A percentile compares a stretch with the other conserved stretches of the same genome.
phyloP scores from a whole-genome alignment of 1,140 invertebrate species.

The Ephestia elutella region DNA sequence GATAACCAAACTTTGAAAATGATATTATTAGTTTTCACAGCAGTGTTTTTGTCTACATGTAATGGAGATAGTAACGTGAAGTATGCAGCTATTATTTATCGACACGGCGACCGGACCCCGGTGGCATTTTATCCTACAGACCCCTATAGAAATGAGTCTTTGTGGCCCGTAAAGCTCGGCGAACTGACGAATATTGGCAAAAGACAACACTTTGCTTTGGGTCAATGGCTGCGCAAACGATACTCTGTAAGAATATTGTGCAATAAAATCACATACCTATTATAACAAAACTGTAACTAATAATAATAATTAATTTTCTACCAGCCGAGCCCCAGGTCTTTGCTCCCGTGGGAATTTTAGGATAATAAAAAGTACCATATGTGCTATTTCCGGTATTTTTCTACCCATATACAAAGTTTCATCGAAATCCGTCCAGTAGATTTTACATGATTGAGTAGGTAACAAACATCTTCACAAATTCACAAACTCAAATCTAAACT shows the following conservation, averaged over 20 bases:
- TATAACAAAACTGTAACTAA: too few species aligned
- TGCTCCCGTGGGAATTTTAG: too few species aligned
- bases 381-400: too few species aligned
- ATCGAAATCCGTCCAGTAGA: too few species aligned
- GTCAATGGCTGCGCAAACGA: constrained; percentile 83
- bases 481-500: too few species aligned
- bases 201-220: constrained; percentile 83
- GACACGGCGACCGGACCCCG: constrained; percentile 91
- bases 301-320: too few species aligned
- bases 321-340: too few species aligned
- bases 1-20: background rate
- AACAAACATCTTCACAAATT: too few species aligned
- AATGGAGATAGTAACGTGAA: constrained; percentile 25
- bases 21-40: background rate
- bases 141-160: constrained; percentile 79
- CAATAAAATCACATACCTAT: too few species aligned
- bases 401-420: too few species aligned
- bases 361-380: too few species aligned
- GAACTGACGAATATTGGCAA: constrained; percentile 87
- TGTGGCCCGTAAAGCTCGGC: constrained; percentile 86
- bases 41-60: background rate
- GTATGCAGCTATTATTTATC: constrained; percentile 75
- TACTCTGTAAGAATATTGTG: constrained; percentile 73
- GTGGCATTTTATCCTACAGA: constrained; percentile 84
- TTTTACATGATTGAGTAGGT: too few species aligned